Base-by-base conservation (phyloP, 2,888 invertebrate species). In the Smittia sp. region DNA sequence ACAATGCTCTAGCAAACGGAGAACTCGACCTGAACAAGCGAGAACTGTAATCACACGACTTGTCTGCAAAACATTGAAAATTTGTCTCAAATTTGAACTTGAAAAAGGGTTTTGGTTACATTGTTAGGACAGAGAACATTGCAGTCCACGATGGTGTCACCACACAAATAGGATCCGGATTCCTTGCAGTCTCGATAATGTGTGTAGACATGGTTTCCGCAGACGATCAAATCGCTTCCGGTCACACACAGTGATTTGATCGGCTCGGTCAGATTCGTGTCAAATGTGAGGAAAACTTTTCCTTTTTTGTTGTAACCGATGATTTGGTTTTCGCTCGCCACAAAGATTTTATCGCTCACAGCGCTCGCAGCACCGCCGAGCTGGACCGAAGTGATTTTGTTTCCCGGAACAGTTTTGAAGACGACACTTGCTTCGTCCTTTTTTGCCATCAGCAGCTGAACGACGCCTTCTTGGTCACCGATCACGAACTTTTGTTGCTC, bases 111-210 rank as follows among this genome's bases (percentile, higher is more conserved):
- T 11, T 46, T 11, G 72, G 74, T 75, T 78, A 80, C 80, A 76
- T 80, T 85, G 75, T 86, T 85, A 15, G 82, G 80, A 9, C 87
- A 87, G 74, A 93, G 81, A 74, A 89, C 87, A 18, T 90, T 85
- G 13, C 96, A 88, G 80, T 96, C 96, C 75, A 92, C 89, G 75
- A 98, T 93, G 78, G 89, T 88, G 80, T 98, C 98, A 20, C 92
- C 91, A 78, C 92, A 93, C 54, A 93, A 83, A 80, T 91, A 94
- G n/a, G 93, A 92, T 78, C 93, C 91, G 18, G 89, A 86, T 78
- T 97, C 96, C 78, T 90, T 90, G 78, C 96, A 92, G 79, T 97
- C 96, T 77, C 90, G 88, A 80, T 93, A 98, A 79, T 94, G 94
- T 76, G 92, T 95, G 79, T 90, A 90, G 4, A 90, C 87, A 78